Evolutionary conservation across 2,797 vertebrate species (phyloP).

Genomic region (Simalia tracyae): DNA sequence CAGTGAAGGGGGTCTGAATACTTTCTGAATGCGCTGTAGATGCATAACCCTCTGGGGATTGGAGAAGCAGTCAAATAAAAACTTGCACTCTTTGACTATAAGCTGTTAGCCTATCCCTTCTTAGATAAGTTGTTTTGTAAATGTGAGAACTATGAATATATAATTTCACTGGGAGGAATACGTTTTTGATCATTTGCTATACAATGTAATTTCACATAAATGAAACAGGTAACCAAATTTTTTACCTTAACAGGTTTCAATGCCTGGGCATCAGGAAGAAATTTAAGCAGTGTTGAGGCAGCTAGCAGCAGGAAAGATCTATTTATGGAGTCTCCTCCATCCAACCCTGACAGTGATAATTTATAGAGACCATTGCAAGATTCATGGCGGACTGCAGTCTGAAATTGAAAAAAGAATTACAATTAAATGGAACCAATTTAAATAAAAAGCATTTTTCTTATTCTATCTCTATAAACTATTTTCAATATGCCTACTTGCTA

Average conservation of each 20-base stretch:
- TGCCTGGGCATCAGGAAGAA: conserved; percentile 96
- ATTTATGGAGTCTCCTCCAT: conserved; percentile 96
- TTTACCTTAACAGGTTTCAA: conserved; percentile 90
- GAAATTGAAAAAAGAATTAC: conserved; percentile 34
- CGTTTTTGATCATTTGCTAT: not conserved
- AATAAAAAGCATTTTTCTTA: not conserved
- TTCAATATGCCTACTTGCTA: not conserved
- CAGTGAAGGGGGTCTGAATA: too few relatives aligned
- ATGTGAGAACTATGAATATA: not conserved
- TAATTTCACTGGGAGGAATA: fast-evolving
- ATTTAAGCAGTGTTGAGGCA: conserved; percentile 94
- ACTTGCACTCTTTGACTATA: not conserved
- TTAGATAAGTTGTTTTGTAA: too few relatives aligned
- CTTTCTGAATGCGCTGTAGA: not conserved
- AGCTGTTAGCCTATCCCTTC: too few relatives aligned
- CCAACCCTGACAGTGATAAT: conserved; percentile 92
- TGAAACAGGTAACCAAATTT: conserved; percentile 4
- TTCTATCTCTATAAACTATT: not conserved
- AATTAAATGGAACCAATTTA: not conserved
- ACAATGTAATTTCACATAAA: not conserved
- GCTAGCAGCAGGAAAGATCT: conserved; percentile 95
- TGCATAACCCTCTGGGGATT: not conserved
- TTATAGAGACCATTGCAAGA: conserved; percentile 97
- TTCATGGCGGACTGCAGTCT: conserved; percentile 96
- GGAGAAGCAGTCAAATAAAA: not conserved